Base-by-base conservation (phyloP, 2,113 vertebrate genomes). In the Percopsis transmontana region DNA sequence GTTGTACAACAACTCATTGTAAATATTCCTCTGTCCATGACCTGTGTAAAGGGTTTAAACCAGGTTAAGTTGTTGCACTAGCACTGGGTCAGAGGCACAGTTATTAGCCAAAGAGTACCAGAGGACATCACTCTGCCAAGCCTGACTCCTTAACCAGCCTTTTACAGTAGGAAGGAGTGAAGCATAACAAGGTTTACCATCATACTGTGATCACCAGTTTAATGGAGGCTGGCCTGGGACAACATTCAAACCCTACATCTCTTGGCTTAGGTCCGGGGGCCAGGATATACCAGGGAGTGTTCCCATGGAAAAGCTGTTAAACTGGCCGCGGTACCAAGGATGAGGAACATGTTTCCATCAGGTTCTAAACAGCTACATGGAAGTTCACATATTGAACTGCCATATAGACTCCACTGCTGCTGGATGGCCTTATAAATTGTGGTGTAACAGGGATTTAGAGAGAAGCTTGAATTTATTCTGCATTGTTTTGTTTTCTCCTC, bases 281-380 rank as follows among this genome's bases (percentile, higher is more conserved):
- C 66, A 72, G 79, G 72, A 64, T 78, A 88, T 56, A 73, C 67
- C 68, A 70, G 52, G 60, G 69, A 80, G 70, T 21, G 59, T 84
- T 85, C 78, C 76, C 82, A 88, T 87, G 86, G 87, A 91, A 90
- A 90, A 90, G 78, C 82, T 76, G 69, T 90, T 88, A 89, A 89
- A 89, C 58, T 83, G 57, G 21, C 80, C 51, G 42, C 16, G 62
- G 85, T 78, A 69, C 24, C 70, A 13, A 75, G 56, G 74, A 85
- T 89, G 85, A 88, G 74, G 79, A 87, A 88, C 73, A 74, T 84
- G 70, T 91, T 90, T 91, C 91, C 89, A 87, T 86, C 82, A 66
- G 80, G 56, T 85, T 74, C 66, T 77, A 71, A 75, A 20, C 57
- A 52, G 56, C 64, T 55, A 55, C 53, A 73, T 66, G 63, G 57